These are phyloP conservation scores for Chiroxiphia lanceolata DNA, from an alignment of 2,797 vertebrate genomes.

Conservation along the genomic window DNA sequence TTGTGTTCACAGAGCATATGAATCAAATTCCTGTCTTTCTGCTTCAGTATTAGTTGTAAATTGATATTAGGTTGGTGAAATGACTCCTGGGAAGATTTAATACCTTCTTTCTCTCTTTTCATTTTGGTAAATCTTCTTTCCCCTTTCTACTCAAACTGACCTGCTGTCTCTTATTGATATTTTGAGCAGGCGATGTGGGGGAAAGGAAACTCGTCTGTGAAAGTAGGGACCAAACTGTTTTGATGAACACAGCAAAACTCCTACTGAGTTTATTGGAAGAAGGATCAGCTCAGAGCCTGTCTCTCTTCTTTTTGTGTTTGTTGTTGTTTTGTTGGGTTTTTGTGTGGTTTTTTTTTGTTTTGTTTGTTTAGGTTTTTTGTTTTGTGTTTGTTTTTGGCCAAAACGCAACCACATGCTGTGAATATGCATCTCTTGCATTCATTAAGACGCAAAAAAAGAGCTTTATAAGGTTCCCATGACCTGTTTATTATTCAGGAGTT, in stretches of 20 bases:
- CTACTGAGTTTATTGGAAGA: neutral
- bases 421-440: neutral
- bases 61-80: neutral
- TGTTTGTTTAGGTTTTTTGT: neutral
- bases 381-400: neutral
- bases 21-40: neutral
- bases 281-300: neutral
- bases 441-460: neutral
- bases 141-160: neutral
- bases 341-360: neutral
- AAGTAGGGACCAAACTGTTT: neutral
- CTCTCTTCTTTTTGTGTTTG: neutral
- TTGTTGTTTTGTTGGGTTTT: neutral
- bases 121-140: neutral
- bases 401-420: neutral
- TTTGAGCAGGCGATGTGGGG: neutral
- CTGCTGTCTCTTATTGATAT: neutral
- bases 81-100: neutral
- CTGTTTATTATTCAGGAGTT: neutral
- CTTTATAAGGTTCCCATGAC: neutral
- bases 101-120: neutral
- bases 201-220: neutral
- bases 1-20: accelerated
- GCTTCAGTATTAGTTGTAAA: neutral
- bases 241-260: neutral